Conservation (phyloP, 2,797 vertebrate genomes). For the Leptatherina wallacei region DNA sequence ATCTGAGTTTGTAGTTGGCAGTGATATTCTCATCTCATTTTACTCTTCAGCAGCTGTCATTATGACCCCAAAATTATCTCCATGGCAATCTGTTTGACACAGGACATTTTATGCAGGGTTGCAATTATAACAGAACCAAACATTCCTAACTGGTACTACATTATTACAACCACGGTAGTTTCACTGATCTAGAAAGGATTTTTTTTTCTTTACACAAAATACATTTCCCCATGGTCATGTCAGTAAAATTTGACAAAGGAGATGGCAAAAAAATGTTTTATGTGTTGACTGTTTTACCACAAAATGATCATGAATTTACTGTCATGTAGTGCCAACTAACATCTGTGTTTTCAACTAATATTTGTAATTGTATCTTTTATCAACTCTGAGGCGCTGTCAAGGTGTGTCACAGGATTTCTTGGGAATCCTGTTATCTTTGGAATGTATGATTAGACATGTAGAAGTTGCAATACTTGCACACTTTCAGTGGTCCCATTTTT, state of each 20-base stretch:
- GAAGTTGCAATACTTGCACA: neutral
- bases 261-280: neutral
- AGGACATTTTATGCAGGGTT: neutral
- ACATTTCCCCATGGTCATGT: neutral
- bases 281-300: neutral
- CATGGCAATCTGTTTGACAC: neutral
- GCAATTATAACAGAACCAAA: constrained; percentile 7
- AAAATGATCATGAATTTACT: neutral
- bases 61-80: constrained; percentile 12
- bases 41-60: neutral
- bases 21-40: neutral
- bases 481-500: neutral
- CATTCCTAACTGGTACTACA: neutral
- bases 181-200: neutral
- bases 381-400: neutral
- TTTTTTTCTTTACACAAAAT: too few species aligned
- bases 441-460: neutral
- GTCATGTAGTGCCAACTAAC: neutral
- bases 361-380: neutral
- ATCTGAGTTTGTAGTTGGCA: constrained; percentile 25
- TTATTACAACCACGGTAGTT: constrained; percentile 20
- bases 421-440: neutral
- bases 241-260: neutral
- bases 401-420: neutral
- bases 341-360: neutral